Percentiles rank a stretch among this genome's conserved stretches.
Evolutionary conservation across 35 echinoderm and acorn worm genomes (phyloP).

Genomic region (Anneissia japonica): DNA sequence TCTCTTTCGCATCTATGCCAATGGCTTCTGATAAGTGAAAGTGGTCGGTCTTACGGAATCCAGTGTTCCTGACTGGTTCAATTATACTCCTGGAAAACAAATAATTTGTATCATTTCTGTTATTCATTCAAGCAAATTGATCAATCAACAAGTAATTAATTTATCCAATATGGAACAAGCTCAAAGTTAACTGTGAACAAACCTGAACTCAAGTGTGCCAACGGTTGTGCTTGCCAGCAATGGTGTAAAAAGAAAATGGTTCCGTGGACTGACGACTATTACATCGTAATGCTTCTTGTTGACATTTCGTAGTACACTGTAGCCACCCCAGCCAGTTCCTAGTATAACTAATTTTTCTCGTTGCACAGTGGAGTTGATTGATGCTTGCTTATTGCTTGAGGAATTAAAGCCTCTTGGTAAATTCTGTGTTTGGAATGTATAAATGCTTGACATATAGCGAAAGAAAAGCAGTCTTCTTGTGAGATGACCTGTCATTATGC

Average conservation of each 20-base stretch:
- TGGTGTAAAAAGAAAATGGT: slow-evolving; percentile 96
- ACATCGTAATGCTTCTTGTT: slow-evolving; percentile 82
- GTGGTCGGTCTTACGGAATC: slow-evolving; percentile 70
- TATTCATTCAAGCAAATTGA: too few relatives aligned
- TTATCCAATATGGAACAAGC: too few relatives aligned
- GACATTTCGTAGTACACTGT: slow-evolving; percentile 90
- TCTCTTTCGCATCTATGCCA: slow-evolving; percentile 49
- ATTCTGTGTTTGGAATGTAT: not conserved
- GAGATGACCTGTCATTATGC: not conserved
- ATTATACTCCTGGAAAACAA: slow-evolving; percentile 79
- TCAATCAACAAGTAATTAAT: too few relatives aligned
- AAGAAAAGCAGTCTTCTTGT: not conserved
- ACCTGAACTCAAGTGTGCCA: slow-evolving; percentile 98
- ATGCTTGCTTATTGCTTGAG: not conserved
- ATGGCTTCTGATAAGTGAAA: slow-evolving; percentile 82
- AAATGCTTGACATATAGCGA: not conserved
- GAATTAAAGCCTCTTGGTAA: not conserved
- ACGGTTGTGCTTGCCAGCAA: slow-evolving; percentile 93
- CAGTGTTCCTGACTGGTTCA: slow-evolving; percentile 83
- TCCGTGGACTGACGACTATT: slow-evolving; percentile 84
- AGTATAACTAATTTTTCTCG: slow-evolving; percentile 72
- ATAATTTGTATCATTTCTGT: too few relatives aligned
- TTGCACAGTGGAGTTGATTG: not conserved
- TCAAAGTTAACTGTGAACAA: not conserved
- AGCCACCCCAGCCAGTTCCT: slow-evolving; percentile 89